Base-by-base conservation (phyloP, 2,888 invertebrate species). In the Machimus atricapillus region DNA sequence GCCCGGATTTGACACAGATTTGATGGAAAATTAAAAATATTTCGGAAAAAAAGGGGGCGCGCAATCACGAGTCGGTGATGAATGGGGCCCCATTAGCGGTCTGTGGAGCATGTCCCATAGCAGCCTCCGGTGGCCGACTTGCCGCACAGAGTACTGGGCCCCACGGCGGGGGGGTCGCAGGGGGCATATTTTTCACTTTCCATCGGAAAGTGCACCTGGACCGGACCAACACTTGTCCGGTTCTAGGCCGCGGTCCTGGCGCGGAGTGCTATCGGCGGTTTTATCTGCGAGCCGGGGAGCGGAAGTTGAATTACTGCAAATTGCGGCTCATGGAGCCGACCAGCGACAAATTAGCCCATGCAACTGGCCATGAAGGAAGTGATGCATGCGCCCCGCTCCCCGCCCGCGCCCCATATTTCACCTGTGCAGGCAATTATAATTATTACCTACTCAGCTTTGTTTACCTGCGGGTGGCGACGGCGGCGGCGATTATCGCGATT, bases 1-100 rank as follows among this genome's bases (percentile, higher is more conserved):
- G 87, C 87, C 88, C 88, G 87, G 87, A 87, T 85, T 76, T 87
- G 88, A 87, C 88, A 88, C 56, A 87, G 88, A 88, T 88, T 88
- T 87, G 85, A 88, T 34, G 88, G 88, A 81, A 88, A 88, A 88
- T 88, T 88, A 88, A 87, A 88, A 87, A 86, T 87, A 87, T 73
- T 74, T 73, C 9, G 12, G 19, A 66, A 66, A 66, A 27, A 66
- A 19, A 40, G 40, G 40, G 40, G 12, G 14, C 27, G 27, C 19
- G n/a, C 43, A 74, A 85, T 85, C 85, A 46, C 85, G 85, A 40
- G 85, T 79, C 81, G 86, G 77, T 87, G 85, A 88, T 85, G 85
- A 74, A 87, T 86, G 76, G 79, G 46, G 66, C 79, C 81, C 81
- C 74, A 88, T 88, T 85, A 85, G 87, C 78, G 52, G 8, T 76